Base-by-base conservation (phyloP, 2,113 vertebrate genomes). In the Tetrax tetrax region DNA sequence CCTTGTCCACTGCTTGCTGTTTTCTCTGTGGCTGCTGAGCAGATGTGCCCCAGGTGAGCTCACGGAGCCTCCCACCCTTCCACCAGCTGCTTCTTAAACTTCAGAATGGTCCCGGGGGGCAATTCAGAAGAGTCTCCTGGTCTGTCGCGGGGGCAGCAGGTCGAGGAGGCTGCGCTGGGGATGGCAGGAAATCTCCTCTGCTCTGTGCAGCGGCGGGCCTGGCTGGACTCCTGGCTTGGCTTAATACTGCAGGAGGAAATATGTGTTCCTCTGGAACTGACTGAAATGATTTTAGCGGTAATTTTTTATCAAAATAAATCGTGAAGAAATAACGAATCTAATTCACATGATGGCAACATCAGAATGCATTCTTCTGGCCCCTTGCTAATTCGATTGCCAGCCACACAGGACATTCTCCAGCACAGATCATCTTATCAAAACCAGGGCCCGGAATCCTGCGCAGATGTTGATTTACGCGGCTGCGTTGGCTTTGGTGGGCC, bases 1-100 rank as follows among this genome's bases (percentile, higher is more conserved):
- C 25, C 4, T 38, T 7, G 21, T 4, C 71, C 12, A 38, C 41
- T 6, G 50, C 22, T n/a, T 41, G 41, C 38, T 56, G 0, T 33
- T 63, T 27, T 20, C 63, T 33, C 71, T 12, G 2, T 1, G 1
- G 41, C 45, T 19, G 19, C 38, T 0, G 0, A 24, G 7, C 72
- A 56, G 74, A 27, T 50, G 41, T 31, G 33, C 20, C 38, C 48
- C 48, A 63, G 54, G 17, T 72, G 79, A 24, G 79, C 85, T 59
- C 45, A 8, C 1, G 0, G 50, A 51, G 23, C 6, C 61, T 63
- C 16, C 57, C 33, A 43, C 0, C 0, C 28, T 45, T 16, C 18
- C 17, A 17, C 33, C 43, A 12, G 43, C 53, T 45, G 24, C 14
- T 31, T 56, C 8, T 25, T 21, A 18, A 38, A 35, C 48, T 54